Conservation (phyloP, 2,797 vertebrate species). For the Setipinna tenuifilis region DNA sequence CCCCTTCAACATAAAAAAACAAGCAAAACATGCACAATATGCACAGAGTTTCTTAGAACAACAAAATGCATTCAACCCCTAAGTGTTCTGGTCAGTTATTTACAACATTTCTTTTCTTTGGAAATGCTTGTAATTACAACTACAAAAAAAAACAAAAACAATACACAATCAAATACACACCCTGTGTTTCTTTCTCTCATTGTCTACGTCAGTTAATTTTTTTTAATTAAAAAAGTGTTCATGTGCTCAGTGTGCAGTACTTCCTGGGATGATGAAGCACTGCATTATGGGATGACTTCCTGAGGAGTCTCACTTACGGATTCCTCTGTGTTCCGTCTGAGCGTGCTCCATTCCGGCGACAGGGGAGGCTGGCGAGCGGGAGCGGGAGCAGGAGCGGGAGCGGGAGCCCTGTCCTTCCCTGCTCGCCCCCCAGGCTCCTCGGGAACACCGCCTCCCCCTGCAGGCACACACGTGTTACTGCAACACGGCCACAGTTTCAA, state of each 20-base stretch:
- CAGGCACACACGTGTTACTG: neutral
- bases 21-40: no score
- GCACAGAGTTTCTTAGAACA: no score
- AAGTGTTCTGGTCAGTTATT: no score
- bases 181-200: neutral
- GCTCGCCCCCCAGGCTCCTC: conserved; percentile 44
- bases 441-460: conserved; percentile 34
- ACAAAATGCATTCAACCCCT: no score
- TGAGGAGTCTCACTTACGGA: conserved; percentile 59
- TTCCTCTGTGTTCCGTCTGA: conserved; percentile 65
- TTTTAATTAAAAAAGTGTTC: no score
- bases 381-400: neutral
- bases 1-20: neutral
- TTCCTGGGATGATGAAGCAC: no score
- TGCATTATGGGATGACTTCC: neutral
- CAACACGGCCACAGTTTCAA: conserved; percentile 21
- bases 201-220: no score
- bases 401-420: neutral
- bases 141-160: neutral
- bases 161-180: neutral
- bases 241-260: no score
- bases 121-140: neutral
- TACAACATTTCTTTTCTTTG: neutral
- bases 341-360: conserved; percentile 72
- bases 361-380: conserved; percentile 48